Conservation (phyloP, 2,797 vertebrate species). For the Microctenopoma stevenorrisi region DNA sequence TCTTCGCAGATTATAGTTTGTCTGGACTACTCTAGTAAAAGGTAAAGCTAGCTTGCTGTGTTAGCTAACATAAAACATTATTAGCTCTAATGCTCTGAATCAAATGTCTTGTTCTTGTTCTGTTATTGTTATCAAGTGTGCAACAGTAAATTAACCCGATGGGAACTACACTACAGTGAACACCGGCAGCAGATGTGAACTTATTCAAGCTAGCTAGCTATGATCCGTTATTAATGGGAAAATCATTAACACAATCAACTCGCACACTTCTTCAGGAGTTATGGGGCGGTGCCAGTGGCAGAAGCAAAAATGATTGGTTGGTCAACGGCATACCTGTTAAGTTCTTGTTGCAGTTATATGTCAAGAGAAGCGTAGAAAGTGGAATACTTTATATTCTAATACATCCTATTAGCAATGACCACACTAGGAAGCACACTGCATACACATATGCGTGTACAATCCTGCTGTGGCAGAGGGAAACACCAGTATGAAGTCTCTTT, state of each 20-base stretch:
- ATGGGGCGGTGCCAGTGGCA: not conserved
- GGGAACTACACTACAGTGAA: not conserved
- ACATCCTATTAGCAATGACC: too few relatives aligned
- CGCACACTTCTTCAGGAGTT: not conserved
- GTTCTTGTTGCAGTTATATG: not conserved
- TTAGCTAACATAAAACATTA: constrained; percentile 32
- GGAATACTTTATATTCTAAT: not conserved
- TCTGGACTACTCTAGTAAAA: constrained; percentile 37
- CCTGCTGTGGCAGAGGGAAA: not conserved
- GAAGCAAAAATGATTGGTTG: not conserved
- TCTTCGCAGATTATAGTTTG: not conserved
- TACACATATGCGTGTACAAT: not conserved
- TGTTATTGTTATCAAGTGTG: not conserved
- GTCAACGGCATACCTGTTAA: not conserved
- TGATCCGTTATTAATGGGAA: not conserved
- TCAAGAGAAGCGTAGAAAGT: not conserved
- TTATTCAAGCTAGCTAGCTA: not conserved
- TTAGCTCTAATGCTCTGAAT: not conserved
- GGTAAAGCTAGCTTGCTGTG: constrained; percentile 52
- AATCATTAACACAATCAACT: not conserved
- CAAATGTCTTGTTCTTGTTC: not conserved
- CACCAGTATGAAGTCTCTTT: too few relatives aligned
- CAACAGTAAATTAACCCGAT: not conserved
- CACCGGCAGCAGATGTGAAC: too few relatives aligned
- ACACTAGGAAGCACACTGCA: too few relatives aligned